phyloP scores from a whole-genome alignment of 2,888 invertebrate species.

The Torymus texanus region DNA sequence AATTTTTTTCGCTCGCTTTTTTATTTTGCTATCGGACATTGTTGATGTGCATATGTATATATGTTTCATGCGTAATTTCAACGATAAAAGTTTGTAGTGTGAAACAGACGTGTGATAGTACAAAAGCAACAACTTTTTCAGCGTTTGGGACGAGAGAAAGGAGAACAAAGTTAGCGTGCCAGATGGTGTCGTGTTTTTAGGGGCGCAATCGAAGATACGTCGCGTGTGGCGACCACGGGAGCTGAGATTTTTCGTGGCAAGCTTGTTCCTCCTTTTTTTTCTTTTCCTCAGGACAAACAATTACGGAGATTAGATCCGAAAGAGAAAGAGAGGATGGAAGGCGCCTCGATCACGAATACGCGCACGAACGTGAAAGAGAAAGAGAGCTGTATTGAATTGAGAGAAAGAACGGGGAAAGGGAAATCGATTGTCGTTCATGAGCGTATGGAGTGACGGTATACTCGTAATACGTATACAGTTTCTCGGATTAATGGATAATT shows the following conservation, averaged over 20 bases:
- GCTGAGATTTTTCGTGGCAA: slow-evolving; percentile 7
- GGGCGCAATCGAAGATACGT: slow-evolving; percentile 1
- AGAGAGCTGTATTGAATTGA: slow-evolving; percentile 3
- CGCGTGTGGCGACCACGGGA: slow-evolving; percentile 17
- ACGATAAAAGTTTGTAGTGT: slow-evolving; percentile 20
- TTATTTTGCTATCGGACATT: background rate
- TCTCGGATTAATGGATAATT: no score
- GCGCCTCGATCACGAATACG: background rate
- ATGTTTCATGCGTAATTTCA: slow-evolving; percentile 8
- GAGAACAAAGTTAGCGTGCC: background rate
- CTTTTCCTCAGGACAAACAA: slow-evolving; percentile 20
- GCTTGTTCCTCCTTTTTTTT: slow-evolving; percentile 12
- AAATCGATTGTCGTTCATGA: no score
- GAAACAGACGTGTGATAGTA: background rate
- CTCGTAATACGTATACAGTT: no score
- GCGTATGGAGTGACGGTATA: no score
- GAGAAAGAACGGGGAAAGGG: no score
- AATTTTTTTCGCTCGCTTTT: background rate
- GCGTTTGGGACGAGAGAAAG: background rate
- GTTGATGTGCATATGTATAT: background rate
- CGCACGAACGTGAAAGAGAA: background rate
- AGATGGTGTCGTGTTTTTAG: slow-evolving; percentile 8
- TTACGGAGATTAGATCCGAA: slow-evolving; percentile 37
- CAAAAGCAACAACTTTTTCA: background rate
- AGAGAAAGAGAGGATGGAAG: background rate